Evolutionary conservation across 2,797 vertebrate species (phyloP).

Genomic region (Girardinus metallicus): DNA sequence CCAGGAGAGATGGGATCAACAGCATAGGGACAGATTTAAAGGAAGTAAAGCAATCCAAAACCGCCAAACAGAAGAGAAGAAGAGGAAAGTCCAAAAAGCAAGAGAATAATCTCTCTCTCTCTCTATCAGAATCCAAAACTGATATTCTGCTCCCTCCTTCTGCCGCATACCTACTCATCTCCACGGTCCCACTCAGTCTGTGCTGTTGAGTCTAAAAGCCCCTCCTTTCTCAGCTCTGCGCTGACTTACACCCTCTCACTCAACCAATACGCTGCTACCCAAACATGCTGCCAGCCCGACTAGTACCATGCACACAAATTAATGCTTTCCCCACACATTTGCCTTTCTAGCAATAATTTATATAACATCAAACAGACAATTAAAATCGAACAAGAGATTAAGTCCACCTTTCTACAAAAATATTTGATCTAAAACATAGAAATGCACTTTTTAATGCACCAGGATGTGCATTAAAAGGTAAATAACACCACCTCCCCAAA

Average conservation of each 20-base stretch:
- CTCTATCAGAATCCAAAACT: conserved; percentile 28
- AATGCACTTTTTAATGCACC: not conserved
- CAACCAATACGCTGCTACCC: conserved; percentile 27
- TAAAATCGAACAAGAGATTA: not conserved
- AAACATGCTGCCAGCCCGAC: conserved; percentile 35
- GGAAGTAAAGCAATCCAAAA: not conserved
- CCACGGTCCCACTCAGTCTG: conserved; percentile 39
- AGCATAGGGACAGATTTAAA: not conserved
- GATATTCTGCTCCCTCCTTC: conserved; percentile 58
- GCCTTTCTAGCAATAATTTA: not conserved
- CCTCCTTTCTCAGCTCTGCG: conserved; percentile 51
- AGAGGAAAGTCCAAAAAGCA: conserved; percentile 14
- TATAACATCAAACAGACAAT: not conserved
- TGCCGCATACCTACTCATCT: conserved; percentile 70
- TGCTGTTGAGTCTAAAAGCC: conserved; percentile 62
- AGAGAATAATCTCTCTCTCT: conserved; percentile 24
- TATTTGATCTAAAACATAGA: not conserved
- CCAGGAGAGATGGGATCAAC: conserved; percentile 6
- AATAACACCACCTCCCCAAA: not conserved
- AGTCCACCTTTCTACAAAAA: not conserved
- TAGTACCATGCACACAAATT: not conserved
- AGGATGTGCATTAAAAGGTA: not conserved
- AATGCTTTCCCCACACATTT: not conserved
- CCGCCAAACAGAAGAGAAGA: conserved; percentile 9
- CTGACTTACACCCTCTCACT: conserved; percentile 35